Base-by-base conservation (phyloP, 1,140 invertebrate genomes). In the Bradysia coprophila region DNA sequence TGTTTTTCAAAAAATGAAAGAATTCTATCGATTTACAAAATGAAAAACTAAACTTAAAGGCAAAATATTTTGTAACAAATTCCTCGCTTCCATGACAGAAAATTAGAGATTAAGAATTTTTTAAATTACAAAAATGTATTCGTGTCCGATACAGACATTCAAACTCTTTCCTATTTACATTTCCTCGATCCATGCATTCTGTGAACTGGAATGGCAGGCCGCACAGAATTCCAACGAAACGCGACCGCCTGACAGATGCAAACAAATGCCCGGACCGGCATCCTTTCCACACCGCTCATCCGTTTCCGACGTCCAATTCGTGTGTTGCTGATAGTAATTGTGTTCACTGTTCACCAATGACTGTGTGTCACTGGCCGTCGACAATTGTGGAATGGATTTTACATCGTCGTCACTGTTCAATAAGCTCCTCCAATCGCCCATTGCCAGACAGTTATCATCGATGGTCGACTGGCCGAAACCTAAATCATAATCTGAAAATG, bases 181-280 rank as follows among this genome's bases (percentile, higher is more conserved):
- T 42, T 51, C 44, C 10, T 45, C 37, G 1, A 44, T 45, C 45
- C 52, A 58, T 11, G 48, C 45, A 36, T 49, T 33, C 33, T 42
- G 37, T 1, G 61, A 52, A 44, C 55, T 61, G 24, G 56, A 53
- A 28, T 55, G 54, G 40, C 67, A 72, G 38, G 50, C 60, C 0
- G 62, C 53, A 47, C 68, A 72, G 45, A 63, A 69, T 48, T 69
- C 69, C 33, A 72, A 46, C 0, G 68, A 70, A 37, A 72, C 59
- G 53, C 55, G 62, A 33, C 62, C 61, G 43, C 61, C 59, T 38
- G 66, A 66, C 9, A 72, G 61, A 44, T 71, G 69, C 2, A 71
- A 50, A 48, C 68, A 71, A 5, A 71, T 56, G 31, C 66, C 67
- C 18, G 38, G 24, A 10, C 50, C 48, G 1, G 2, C 21, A 40